Evolutionary conservation across 1,140 invertebrate species (phyloP).

Genomic region (Platyura marginata): DNA sequence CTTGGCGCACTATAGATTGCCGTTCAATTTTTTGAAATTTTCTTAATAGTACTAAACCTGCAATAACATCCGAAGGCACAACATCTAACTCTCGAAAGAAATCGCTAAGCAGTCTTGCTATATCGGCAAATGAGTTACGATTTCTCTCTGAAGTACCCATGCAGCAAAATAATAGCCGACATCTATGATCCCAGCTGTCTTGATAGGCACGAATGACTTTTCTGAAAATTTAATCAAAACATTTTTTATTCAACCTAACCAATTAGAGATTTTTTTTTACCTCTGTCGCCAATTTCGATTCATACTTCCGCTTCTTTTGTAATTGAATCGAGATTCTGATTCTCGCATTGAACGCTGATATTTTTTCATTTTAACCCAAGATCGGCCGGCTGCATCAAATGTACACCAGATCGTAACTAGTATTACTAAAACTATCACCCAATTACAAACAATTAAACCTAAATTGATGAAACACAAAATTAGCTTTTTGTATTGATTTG

Average conservation of each 20-base stretch:
- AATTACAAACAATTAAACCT: conserved; percentile 70
- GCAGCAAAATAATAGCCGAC: conserved; percentile 71
- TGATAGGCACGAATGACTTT: conserved; percentile 79
- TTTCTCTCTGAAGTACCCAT: conserved; percentile 61
- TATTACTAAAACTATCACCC: conserved; percentile 52
- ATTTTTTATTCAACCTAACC: background rate
- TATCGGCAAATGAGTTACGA: conserved; percentile 70
- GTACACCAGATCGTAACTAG: conserved; percentile 72
- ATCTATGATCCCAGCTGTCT: conserved; percentile 78
- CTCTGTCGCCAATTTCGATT: conserved; percentile 77
- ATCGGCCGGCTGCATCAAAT: conserved; percentile 69
- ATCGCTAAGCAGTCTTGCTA: conserved; percentile 68
- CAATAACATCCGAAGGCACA: conserved; percentile 80
- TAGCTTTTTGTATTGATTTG: background rate
- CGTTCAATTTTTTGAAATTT: conserved; percentile 68
- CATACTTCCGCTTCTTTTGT: conserved; percentile 57
- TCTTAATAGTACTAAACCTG: conserved; percentile 62
- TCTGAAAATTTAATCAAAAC: conserved; percentile 27
- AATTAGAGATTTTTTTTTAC: no score
- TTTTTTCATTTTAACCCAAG: conserved; percentile 89
- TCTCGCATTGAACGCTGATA: conserved; percentile 70
- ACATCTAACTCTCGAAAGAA: conserved; percentile 83
- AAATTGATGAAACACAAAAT: conserved; percentile 9
- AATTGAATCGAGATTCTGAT: conserved; percentile 51
- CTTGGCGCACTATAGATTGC: conserved; percentile 58